Base-by-base conservation (phyloP, 2,888 invertebrate genomes). In the Cataglyphis altisquamis region DNA sequence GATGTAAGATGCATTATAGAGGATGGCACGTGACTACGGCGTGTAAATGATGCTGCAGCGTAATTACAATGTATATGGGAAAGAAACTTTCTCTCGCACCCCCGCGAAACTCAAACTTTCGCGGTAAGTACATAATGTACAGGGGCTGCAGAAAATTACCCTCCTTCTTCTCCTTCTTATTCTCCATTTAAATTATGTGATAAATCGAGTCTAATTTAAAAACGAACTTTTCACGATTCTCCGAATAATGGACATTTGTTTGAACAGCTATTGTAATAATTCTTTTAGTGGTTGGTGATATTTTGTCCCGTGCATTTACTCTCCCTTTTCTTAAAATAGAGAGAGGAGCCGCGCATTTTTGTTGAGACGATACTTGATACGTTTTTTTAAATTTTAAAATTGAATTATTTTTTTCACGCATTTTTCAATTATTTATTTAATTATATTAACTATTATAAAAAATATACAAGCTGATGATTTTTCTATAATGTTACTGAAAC, bases 41-140 rank as follows among this genome's bases (percentile, higher is more conserved):
- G 78, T 80, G 78, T 70, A 80, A 80, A 80, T 80, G 78, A 70
- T 62, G 78, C 78, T 36, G 60, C 60, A 39, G 25, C 45, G 60
- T 80, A 80, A 80, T 80, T 80, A 80, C 70, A 70, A 80, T 70
- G 78, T 80, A 80, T 80, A 70, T 68, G 60, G 45, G 18, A 60
- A 70, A 70, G 78, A 60, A 78, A 80, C 70, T 80, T 70, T 70
- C 70, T 60, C 70, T 60, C 70, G 39, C 45, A 6, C 55, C 70
- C 67, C 70, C 52, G 70, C 52, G 78, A 60, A 80, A 80, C 60
- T 70, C 25, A 70, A 80, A 80, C 78, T 80, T 80, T 39, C 70
- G 21, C 78, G 36, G n/a, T 21, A 52, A 70, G 70, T 45, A 36
- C 60, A 70, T 80, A 80, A 70, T 80, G 70, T 80, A 80, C 52